phyloP scores from a whole-genome alignment of 2,888 invertebrate species.

The Andricus curvator region DNA sequence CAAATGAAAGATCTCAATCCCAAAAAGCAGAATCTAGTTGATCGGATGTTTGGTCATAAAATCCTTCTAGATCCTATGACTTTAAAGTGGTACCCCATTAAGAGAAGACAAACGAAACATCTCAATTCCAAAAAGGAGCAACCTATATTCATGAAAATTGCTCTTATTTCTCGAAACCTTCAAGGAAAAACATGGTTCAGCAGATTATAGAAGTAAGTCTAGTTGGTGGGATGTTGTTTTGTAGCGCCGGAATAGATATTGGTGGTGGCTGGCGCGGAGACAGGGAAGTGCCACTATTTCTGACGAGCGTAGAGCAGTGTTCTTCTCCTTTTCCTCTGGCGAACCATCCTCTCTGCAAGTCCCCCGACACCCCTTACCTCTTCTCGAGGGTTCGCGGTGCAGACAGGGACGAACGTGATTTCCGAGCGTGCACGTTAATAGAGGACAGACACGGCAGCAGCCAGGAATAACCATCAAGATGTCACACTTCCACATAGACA shows the following conservation, averaged over 20 bases:
- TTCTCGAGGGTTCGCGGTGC: slow-evolving; percentile 41
- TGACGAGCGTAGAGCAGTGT: slow-evolving; percentile 73
- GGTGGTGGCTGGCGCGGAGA: slow-evolving; percentile 78
- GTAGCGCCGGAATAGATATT: slow-evolving; percentile 80
- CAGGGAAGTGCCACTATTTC: slow-evolving; percentile 79
- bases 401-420: slow-evolving; percentile 47
- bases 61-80: neutral
- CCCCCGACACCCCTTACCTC: slow-evolving; percentile 46
- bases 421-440: slow-evolving; percentile 64
- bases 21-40: neutral
- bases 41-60: neutral
- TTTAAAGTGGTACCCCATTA: neutral
- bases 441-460: slow-evolving; percentile 68
- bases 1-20: neutral
- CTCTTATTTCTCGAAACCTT: neutral
- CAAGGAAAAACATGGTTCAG: slow-evolving; percentile 20
- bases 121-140: neutral
- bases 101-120: neutral
- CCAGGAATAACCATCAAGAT: slow-evolving; percentile 77
- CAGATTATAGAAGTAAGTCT: slow-evolving; percentile 11
- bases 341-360: slow-evolving; percentile 29
- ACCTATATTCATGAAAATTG: neutral
- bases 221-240: slow-evolving; percentile 73
- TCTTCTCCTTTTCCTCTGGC: slow-evolving; percentile 52
- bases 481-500: slow-evolving; percentile 77